A percentile compares a stretch with the other conserved stretches of the same genome.
These are phyloP conservation scores for Plagodis dolabraria DNA, from an alignment of 2,888 invertebrate species.

Conservation along the genomic window DNA sequence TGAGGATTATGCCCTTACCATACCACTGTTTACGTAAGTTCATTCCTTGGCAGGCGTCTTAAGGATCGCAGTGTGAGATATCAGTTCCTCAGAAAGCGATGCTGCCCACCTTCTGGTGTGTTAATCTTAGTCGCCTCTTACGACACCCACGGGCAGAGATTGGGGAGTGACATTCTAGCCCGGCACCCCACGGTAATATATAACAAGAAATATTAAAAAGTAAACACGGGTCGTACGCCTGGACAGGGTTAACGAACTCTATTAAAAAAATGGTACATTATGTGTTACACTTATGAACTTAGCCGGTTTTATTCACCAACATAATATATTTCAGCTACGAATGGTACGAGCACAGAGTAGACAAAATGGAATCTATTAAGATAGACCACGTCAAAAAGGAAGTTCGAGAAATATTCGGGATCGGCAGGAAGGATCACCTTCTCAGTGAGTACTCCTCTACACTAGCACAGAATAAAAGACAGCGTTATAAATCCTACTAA, in stretches of 20 bases:
- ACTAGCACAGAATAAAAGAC: no score
- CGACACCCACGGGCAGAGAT: no score
- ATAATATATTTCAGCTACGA: constrained; percentile 77
- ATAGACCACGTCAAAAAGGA: constrained; percentile 80
- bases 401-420: constrained; percentile 85
- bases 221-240: no score
- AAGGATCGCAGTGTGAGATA: no score
- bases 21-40: constrained; percentile 65
- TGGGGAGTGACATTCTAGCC: no score
- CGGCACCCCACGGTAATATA: no score
- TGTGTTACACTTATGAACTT: not conserved
- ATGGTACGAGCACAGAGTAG: constrained; percentile 87
- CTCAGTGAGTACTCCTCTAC: constrained; percentile 87
- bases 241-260: not conserved
- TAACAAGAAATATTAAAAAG: no score
- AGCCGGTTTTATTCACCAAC: not conserved
- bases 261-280: not conserved
- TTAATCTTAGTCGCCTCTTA: no score
- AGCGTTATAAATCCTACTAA: no score
- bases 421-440: constrained; percentile 89
- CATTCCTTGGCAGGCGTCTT: not conserved
- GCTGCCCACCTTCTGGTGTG: no score
- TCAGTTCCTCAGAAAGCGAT: no score
- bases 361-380: constrained; percentile 84
- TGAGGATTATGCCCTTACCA: constrained; percentile 84